Conservation (phyloP, 2,888 invertebrate species). For the Camptogramma bilineatum region DNA sequence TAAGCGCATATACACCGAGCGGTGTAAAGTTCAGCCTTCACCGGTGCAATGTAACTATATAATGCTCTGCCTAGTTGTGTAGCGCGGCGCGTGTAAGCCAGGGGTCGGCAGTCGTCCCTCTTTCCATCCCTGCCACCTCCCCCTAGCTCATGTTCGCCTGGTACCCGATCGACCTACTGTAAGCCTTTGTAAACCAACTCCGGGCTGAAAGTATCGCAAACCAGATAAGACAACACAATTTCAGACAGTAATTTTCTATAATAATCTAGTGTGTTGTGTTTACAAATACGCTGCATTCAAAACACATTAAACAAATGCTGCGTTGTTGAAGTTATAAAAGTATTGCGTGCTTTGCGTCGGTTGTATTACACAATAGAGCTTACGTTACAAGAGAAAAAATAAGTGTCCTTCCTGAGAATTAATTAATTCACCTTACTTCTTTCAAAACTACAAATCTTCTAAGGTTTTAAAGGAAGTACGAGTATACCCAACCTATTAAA, state of each 20-base stretch:
- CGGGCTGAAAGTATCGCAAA: conserved; percentile 33
- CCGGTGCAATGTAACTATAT: conserved; percentile 73
- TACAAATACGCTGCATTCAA: too few species aligned
- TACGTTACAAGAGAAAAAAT: too few species aligned
- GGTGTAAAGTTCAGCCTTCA: conserved; percentile 77
- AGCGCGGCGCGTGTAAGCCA: conserved; percentile 70
- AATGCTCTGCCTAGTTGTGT: conserved; percentile 52
- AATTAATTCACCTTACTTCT: too few species aligned
- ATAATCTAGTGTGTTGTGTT: neutral
- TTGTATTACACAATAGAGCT: too few species aligned
- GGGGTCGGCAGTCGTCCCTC: conserved; percentile 53
- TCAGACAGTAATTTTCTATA: conserved; percentile 3
- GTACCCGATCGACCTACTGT: conserved; percentile 62
- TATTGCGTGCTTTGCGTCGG: too few species aligned
- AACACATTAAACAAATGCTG: too few species aligned
- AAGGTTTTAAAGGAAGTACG: too few species aligned
- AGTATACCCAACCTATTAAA: too few species aligned
- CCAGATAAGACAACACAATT: conserved; percentile 28
- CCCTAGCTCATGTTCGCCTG: conserved; percentile 62
- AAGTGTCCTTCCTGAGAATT: too few species aligned
- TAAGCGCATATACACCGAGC: conserved; percentile 51
- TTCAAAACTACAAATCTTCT: too few species aligned
- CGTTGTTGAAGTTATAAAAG: too few species aligned
- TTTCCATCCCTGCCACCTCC: conserved; percentile 44
- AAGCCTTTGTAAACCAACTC: conserved; percentile 51